Conservation (phyloP, 1,140 invertebrate genomes). For the Drosophila tristis region DNA sequence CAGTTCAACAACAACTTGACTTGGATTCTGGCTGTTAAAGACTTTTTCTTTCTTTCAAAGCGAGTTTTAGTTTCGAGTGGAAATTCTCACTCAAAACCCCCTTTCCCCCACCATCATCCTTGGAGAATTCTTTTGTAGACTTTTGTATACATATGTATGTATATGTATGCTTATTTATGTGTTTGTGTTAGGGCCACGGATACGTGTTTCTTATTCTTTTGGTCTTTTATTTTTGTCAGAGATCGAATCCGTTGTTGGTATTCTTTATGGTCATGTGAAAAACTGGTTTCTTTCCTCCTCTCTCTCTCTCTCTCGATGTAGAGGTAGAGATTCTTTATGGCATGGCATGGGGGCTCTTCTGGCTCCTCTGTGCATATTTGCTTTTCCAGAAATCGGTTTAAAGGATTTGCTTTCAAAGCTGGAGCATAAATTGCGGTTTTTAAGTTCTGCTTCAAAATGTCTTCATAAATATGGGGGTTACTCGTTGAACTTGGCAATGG, state of each 20-base stretch:
- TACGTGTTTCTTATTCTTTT: constrained; percentile 32
- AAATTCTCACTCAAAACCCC: constrained; percentile 41
- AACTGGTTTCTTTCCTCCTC: constrained; percentile 40
- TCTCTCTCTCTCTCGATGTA: constrained; percentile 30
- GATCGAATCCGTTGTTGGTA: constrained; percentile 41
- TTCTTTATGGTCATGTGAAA: constrained; percentile 25
- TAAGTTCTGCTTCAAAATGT: constrained; percentile 52
- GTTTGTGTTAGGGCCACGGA: constrained; percentile 26
- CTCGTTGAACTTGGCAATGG: constrained; percentile 19
- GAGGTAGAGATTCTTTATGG: constrained; percentile 77
- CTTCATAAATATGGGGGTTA: constrained; percentile 59
- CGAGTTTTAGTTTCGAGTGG: constrained; percentile 53
- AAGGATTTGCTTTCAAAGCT: constrained; percentile 62
- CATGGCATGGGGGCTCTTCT: constrained; percentile 24
- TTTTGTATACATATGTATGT: no score
- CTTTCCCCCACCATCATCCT: constrained; percentile 2
- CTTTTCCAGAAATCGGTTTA: constrained; percentile 70
- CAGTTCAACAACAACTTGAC: constrained; percentile 78
- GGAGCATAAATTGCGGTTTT: constrained; percentile 61
- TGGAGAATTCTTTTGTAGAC: constrained; percentile 37
- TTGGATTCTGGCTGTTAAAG: constrained; percentile 67
- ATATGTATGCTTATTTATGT: no score
- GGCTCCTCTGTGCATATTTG: constrained; percentile 49
- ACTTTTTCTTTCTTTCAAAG: constrained; percentile 79
- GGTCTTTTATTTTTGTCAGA: constrained; percentile 42